These are phyloP conservation scores for Tenualosa thibaudeaui DNA, from an alignment of 2,797 vertebrate genomes.

Conservation along the genomic window DNA sequence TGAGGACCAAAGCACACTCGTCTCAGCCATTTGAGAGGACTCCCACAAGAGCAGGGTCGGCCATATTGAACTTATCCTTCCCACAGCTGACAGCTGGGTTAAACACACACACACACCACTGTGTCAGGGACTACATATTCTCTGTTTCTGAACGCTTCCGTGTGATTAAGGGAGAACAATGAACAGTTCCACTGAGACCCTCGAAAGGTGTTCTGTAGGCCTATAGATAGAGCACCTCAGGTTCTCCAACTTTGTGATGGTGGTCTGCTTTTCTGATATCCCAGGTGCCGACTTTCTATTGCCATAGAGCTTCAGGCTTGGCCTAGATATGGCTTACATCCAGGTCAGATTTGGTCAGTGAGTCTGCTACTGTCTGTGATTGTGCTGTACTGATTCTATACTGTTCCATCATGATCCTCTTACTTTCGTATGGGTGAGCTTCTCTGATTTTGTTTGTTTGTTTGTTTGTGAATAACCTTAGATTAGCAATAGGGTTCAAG, in stretches of 20 bases:
- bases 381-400: background rate
- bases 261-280: background rate
- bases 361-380: background rate
- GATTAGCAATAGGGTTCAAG: background rate
- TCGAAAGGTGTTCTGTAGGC: background rate
- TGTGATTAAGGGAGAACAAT: background rate
- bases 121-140: background rate
- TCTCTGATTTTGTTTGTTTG: background rate
- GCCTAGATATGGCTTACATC: background rate
- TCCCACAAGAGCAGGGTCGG: background rate
- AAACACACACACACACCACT: slow-evolving; percentile 40
- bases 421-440: background rate
- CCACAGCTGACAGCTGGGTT: too few relatives aligned
- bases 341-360: background rate
- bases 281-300: background rate
- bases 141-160: background rate
- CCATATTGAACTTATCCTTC: too few relatives aligned
- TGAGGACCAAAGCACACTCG: slow-evolving; percentile 49
- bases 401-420: background rate
- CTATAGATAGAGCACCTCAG: background rate
- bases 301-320: background rate
- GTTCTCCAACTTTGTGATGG: background rate
- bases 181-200: background rate
- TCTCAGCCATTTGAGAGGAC: background rate
- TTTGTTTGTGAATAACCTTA: background rate